A percentile compares a stretch with the other conserved stretches of the same genome.
phyloP scores from a whole-genome alignment of 37 sponge, comb jelly and placozoan genomes.

The Halichondria panicea region DNA sequence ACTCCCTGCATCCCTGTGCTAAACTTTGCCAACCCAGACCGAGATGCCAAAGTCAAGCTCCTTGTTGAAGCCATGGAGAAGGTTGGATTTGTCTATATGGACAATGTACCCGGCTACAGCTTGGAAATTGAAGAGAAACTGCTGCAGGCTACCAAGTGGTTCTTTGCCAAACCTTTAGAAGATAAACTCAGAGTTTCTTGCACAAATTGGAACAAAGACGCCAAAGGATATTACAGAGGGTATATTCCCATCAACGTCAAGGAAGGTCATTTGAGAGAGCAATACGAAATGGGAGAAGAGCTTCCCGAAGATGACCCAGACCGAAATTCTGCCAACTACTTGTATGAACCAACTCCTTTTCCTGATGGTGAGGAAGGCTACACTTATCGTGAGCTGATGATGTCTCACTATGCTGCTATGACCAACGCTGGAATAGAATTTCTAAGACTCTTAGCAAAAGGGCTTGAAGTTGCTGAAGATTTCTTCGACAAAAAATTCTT shows the following conservation, averaged over 20 bases:
- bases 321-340: conserved; percentile 11
- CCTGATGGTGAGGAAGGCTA: conserved; percentile 3
- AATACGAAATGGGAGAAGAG: conserved; percentile 38
- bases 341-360: conserved; percentile 40
- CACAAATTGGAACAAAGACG: conserved; percentile 32
- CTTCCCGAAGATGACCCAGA: conserved; percentile 36
- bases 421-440: conserved; percentile 29
- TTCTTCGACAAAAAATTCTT: conserved; percentile 26
- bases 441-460: conserved; percentile 23
- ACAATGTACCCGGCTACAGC: conserved; percentile 47
- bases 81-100: conserved; percentile 54
- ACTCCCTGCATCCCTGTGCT: conserved; percentile 46
- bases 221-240: conserved; percentile 26
- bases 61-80: conserved; percentile 31
- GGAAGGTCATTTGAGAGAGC: conserved; percentile 29
- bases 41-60: neutral
- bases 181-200: conserved; percentile 21
- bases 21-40: conserved; percentile 20
- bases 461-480: conserved; percentile 38
- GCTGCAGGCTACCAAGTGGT: conserved; percentile 29
- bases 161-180: conserved; percentile 40
- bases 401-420: conserved; percentile 22
- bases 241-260: conserved; percentile 28
- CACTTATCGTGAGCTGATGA: conserved; percentile 7
- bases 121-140: conserved; percentile 14